These are phyloP conservation scores for Batillaria attramentaria DNA, from an alignment of 1,140 invertebrate genomes.

Conservation along the genomic window DNA sequence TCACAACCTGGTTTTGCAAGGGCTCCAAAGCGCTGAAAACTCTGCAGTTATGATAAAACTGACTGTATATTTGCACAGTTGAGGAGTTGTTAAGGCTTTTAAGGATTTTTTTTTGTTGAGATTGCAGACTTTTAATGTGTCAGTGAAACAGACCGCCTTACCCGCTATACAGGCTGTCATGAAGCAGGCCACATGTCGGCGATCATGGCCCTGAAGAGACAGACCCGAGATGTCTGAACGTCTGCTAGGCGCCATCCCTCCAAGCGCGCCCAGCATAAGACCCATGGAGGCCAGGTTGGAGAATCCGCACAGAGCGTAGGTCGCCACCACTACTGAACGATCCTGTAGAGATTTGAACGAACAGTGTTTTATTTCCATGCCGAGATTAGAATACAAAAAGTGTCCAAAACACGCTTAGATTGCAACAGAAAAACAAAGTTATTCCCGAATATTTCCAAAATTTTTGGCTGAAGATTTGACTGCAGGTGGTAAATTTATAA, in stretches of 20 bases:
- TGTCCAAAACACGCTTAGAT: too few relatives aligned
- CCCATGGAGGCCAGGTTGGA: slow-evolving; percentile 94
- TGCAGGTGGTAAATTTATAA: background rate
- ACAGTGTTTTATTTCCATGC: background rate
- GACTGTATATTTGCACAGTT: background rate
- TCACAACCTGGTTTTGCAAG: background rate
- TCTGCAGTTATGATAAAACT: background rate
- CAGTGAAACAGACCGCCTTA: background rate
- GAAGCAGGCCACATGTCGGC: slow-evolving; percentile 81
- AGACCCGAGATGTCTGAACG: slow-evolving; percentile 75
- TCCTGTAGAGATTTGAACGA: slow-evolving; percentile 73
- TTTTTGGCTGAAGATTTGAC: background rate
- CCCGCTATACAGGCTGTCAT: slow-evolving; percentile 38
- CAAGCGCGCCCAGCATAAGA: slow-evolving; percentile 87
- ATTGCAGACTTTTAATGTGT: background rate
- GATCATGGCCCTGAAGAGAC: slow-evolving; percentile 87
- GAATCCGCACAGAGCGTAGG: slow-evolving; percentile 97
- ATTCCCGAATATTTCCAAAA: background rate
- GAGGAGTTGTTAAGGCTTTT: background rate
- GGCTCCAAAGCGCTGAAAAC: background rate
- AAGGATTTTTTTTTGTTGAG: background rate
- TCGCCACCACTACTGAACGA: slow-evolving; percentile 86
- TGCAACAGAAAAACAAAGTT: background rate
- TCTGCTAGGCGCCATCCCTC: slow-evolving; percentile 85
- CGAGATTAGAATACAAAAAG: background rate